A percentile compares a stretch with the other conserved stretches of the same genome.
Conservation (phyloP, 2,113 vertebrate genomes). For the Periophthalmodon schlosseri region DNA sequence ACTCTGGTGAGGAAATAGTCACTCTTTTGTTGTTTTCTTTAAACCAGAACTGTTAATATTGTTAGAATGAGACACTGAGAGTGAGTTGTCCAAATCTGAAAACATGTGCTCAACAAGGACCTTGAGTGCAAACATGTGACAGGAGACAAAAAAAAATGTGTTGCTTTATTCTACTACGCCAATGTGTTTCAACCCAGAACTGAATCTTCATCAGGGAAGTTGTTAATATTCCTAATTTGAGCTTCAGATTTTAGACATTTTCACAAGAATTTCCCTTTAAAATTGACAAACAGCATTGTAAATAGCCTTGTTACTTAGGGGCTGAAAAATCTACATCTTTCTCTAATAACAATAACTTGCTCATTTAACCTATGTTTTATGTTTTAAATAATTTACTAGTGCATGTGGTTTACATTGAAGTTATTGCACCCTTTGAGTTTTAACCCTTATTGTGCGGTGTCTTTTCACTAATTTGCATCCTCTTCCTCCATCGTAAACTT, state of each 20-base stretch:
- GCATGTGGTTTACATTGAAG: constrained; percentile 53
- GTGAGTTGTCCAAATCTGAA: too few species aligned
- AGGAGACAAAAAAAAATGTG: too few species aligned
- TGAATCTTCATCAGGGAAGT: too few species aligned
- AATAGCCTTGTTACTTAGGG: background rate
- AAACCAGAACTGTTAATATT: background rate
- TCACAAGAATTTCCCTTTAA: background rate
- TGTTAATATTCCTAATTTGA: background rate
- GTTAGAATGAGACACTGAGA: too few species aligned
- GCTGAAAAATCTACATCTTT: too few species aligned
- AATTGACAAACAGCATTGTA: background rate
- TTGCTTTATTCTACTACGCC: too few species aligned
- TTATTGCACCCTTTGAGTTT: constrained; percentile 42
- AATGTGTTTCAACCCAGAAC: too few species aligned
- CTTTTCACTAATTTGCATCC: constrained; percentile 65
- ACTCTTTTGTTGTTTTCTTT: background rate
- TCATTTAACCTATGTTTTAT: background rate
- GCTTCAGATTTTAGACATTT: background rate
- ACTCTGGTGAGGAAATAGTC: constrained; percentile 81
- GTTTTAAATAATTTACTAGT: constrained; percentile 17
- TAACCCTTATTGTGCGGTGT: constrained; percentile 31
- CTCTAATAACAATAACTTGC: constrained; percentile 5
- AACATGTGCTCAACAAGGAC: too few species aligned
- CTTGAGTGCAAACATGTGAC: too few species aligned
- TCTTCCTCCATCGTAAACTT: constrained; percentile 71